Evolutionary conservation across 2,797 vertebrate genomes (phyloP).

Genomic region (Alosa sapidissima): DNA sequence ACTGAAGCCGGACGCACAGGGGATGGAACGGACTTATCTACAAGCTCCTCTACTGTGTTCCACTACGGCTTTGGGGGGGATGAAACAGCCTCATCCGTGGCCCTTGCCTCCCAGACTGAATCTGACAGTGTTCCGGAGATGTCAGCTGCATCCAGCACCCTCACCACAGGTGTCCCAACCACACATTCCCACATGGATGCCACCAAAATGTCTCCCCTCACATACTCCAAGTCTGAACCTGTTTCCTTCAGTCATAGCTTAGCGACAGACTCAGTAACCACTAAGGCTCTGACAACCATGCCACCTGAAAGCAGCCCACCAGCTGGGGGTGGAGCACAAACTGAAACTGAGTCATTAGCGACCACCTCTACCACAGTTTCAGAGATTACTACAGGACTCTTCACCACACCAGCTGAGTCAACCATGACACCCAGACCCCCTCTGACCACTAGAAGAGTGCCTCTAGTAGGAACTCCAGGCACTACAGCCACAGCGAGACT

Average conservation of each 20-base stretch:
- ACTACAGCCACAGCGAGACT: not conserved
- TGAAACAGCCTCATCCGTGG: not conserved
- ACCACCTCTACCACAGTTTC: not conserved
- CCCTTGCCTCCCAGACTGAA: not conserved
- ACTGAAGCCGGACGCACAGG: not conserved
- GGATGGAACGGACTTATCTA: not conserved
- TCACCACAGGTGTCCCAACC: not conserved
- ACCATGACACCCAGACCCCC: conserved; percentile 10
- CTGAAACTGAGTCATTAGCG: not conserved
- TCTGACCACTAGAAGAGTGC: not conserved
- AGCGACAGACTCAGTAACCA: not conserved
- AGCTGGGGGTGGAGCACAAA: not conserved
- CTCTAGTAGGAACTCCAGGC: not conserved
- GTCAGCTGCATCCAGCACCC: not conserved
- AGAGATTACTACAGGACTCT: not conserved
- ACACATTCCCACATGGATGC: not conserved
- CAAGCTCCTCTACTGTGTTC: conserved; percentile 1
- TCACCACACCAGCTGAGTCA: not conserved
- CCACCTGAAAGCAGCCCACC: not conserved
- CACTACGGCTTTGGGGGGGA: not conserved
- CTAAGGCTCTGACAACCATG: conserved; percentile 11
- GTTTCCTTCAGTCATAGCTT: not conserved
- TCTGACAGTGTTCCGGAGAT: not conserved
- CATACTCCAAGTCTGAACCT: not conserved
- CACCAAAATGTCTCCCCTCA: not conserved